Conservation (phyloP, 2,113 vertebrate genomes). For the Mesitornis unicolor region DNA sequence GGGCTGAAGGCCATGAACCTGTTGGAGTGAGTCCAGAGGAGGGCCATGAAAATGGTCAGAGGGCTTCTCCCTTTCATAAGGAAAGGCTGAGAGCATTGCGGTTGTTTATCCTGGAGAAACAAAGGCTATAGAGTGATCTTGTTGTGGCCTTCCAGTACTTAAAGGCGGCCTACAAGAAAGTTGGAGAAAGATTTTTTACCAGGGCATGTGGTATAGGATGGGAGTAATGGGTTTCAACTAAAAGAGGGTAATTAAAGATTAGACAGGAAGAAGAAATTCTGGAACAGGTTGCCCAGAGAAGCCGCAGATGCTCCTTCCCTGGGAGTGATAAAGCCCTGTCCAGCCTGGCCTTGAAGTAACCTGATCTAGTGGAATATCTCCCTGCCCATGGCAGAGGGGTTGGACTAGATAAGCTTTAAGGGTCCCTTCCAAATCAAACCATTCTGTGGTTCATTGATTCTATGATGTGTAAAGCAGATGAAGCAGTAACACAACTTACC, state of each 20-base stretch:
- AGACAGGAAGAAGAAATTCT: not conserved
- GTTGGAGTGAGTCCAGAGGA: not conserved
- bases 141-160: not conserved
- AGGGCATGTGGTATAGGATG: fast-evolving
- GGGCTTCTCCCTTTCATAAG: not conserved
- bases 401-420: not conserved
- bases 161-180: not conserved
- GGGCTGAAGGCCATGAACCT: not conserved
- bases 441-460: not conserved
- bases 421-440: not conserved
- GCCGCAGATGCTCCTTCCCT: not conserved
- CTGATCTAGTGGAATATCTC: not conserved
- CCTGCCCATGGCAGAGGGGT: too few species aligned
- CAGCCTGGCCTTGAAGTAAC: not conserved
- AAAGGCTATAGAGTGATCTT: not conserved
- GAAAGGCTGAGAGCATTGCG: not conserved
- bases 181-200: not conserved
- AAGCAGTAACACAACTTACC: not conserved
- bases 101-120: not conserved
- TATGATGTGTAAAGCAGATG: not conserved
- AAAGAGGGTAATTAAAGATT: not conserved
- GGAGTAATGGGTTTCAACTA: not conserved
- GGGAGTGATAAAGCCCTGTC: not conserved
- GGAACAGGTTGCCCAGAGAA: not conserved
- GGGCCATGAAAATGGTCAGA: not conserved